Evolutionary conservation across 2,797 vertebrate genomes (phyloP), one percentile per base, ranked within the genome.

Genomic region (Sorex maritimensis): DNA sequence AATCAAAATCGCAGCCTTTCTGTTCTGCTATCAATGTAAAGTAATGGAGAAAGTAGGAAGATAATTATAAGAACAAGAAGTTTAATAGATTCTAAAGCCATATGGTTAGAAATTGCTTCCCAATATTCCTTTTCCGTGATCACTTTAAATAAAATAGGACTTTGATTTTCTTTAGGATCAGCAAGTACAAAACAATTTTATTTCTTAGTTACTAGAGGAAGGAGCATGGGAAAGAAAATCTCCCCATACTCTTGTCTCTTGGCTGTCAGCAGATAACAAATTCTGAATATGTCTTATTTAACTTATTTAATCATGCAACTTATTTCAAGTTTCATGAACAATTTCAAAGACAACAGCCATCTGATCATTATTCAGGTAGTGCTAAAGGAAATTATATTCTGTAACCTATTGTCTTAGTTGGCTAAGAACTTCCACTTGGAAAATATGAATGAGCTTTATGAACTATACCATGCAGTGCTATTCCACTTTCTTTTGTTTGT

Each of bases 1-100:
- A 97, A 95, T 96, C 95, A 96, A 97, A 97, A 91, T n/a, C 85
- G 81, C 90, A 96, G 95, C 81, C 82, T 95, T 79, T 96, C 93
- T 94, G 91, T 96, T 96, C 94, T 95, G 79, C 75, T 92, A 74
- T 96, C 95, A 85, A 83, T 94, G 87, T 95, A 94, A 93, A 96
- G 92, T 95, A 95, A 93, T 96, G 84, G 87, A 91, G 95, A 97
- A 96, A 96, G 95, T 95, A 80, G 88, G 91, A 94, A 94, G 91
- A 93, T 95, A 95, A 97, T 97, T 95, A 95, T 82, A 95, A 95
- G 94, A 96, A 96, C 94, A 96, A 95, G 96, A 96, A 81, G 81
- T 93, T 97, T 96, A 96, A 96, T 96, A 95, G 94, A 92, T 92
- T 96, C 91, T 95, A 93, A 93, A 96, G 95, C 95, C 94, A 95